phyloP scores from a whole-genome alignment of 2,797 vertebrate genomes.

The Remorina albescens region DNA sequence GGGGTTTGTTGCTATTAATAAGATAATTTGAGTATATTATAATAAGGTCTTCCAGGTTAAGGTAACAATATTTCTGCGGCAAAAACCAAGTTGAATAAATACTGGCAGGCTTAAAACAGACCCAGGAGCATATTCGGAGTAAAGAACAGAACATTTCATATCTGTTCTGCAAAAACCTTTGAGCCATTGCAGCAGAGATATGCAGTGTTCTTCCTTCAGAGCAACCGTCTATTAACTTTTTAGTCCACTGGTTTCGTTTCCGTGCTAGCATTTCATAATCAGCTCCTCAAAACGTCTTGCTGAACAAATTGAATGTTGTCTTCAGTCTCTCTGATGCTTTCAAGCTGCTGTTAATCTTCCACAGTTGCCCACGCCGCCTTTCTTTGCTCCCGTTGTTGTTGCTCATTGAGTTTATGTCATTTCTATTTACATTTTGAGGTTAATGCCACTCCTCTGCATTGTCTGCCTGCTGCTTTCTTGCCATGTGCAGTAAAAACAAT shows the following conservation, averaged over 20 bases:
- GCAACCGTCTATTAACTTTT: background rate
- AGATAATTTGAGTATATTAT: background rate
- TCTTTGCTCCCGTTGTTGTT: background rate
- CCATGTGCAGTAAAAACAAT: background rate
- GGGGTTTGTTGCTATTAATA: background rate
- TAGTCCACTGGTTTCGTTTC: conserved; percentile 2
- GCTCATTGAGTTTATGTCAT: background rate
- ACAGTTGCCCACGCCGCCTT: background rate
- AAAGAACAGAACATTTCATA: background rate
- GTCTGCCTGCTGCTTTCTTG: background rate
- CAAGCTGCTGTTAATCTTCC: conserved; percentile 3
- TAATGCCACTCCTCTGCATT: conserved; percentile 3
- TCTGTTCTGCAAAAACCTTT: background rate
- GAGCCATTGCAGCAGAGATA: background rate
- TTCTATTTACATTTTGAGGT: conserved; percentile 3
- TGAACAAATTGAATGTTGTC: conserved; percentile 12
- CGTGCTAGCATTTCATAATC: background rate
- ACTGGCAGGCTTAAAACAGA: background rate
- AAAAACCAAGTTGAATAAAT: background rate
- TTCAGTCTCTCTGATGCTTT: background rate
- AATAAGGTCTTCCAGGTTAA: background rate
- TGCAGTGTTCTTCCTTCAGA: background rate
- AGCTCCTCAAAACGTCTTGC: background rate
- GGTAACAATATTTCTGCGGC: background rate
- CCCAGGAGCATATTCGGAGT: background rate